A percentile compares a stretch with the other conserved stretches of the same genome.
Evolutionary conservation across 2,113 vertebrate species (phyloP).

Genomic region (Panurus biarmicus): DNA sequence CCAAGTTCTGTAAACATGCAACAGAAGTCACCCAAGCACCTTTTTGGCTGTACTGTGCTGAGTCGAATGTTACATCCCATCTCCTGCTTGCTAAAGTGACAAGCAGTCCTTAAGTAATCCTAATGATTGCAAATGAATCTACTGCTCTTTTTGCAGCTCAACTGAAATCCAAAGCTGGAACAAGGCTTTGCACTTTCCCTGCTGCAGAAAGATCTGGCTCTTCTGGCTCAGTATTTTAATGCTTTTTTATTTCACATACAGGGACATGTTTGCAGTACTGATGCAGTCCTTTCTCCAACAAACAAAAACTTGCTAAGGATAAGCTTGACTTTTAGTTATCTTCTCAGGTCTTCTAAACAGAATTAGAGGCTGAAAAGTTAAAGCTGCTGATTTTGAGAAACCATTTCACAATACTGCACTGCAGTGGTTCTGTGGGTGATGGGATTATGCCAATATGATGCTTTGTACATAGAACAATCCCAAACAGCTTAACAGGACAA

Average conservation of each 20-base stretch:
- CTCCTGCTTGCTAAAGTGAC: neutral
- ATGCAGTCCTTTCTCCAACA: neutral
- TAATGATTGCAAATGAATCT: neutral
- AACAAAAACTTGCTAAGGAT: neutral
- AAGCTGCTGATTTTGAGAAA: neutral
- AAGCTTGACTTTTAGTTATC: neutral
- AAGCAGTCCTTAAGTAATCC: neutral
- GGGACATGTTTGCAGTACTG: neutral
- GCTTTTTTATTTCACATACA: neutral
- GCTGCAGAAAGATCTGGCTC: neutral
- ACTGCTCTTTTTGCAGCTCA: neutral
- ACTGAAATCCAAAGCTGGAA: neutral
- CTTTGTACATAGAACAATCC: rapidly evolving
- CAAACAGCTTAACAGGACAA: neutral
- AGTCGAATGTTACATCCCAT: neutral
- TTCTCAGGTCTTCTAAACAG: neutral
- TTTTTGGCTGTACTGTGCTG: neutral
- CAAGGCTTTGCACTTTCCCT: neutral
- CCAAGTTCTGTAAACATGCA: neutral
- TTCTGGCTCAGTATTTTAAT: neutral
- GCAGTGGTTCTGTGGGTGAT: neutral
- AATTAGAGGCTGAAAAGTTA: neutral
- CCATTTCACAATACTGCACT: neutral
- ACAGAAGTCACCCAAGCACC: neutral
- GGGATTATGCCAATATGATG: no score